Evolutionary conservation across 2,888 invertebrate species (phyloP), one percentile per base, ranked within the genome.

Genomic region (Nomada fucata): DNA sequence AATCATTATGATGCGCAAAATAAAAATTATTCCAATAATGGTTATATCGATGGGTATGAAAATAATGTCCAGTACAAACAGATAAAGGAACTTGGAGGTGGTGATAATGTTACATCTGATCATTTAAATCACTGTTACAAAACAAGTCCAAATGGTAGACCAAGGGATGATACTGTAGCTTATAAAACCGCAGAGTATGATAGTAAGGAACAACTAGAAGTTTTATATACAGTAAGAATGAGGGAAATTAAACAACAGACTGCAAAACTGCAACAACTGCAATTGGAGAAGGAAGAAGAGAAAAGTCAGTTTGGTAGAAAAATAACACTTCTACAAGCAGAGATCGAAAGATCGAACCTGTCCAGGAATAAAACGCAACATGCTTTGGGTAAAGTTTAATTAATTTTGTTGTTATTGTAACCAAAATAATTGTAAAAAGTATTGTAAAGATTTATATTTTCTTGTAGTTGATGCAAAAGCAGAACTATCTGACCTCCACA

Each of bases 311-410:
- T 95, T 26, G 94, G 95, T n/a, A 95, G 95, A 61, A 94, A 95
- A 59, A 92, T 96, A 0, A 93, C 94, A 0, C 94, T 96, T 1
- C 94, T 95, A 1, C 94, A 96, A 85, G 95, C 95, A 29, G 96
- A 96, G 88, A 94, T 95, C 59, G 95, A 96, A 80, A 95, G 95
- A 76, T 95, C 95, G 0, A 94, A 95, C 77, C 91, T 95, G 13
- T 95, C 95, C 0, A 93, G 95, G 79, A 95, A 95, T 87, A 95
- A 96, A 89, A 95, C 95, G n/a, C 96, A 96, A 91, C 95, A 96
- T 87, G 94, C 96, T 84, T 94, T 96, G 83, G 96, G 95, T 95
- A 94, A 88, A 86, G 52, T 60, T 72, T 57, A 36, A 36, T 23
- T 3, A 53, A 63, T 44, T 3, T 13, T 36, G 52, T 36, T 53